Conservation (phyloP, 2,797 vertebrate species). For the Buphagus erythrorhynchus region DNA sequence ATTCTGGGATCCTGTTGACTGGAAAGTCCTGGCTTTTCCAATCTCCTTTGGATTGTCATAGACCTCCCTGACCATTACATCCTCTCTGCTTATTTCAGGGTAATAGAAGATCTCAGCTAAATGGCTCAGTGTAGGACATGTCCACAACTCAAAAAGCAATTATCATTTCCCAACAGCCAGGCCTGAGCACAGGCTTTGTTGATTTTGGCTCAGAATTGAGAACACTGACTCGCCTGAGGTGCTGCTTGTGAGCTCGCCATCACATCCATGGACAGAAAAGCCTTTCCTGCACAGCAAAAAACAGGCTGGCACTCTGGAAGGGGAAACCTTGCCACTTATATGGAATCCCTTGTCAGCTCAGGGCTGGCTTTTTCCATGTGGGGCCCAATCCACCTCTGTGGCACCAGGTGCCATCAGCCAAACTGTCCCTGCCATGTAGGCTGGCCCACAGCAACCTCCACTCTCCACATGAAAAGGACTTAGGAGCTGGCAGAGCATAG, state of each 20-base stretch:
- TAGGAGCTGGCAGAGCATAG: neutral
- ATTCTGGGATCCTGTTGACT: neutral
- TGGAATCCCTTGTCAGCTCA: neutral
- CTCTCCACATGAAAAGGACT: neutral
- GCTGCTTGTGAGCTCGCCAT: neutral
- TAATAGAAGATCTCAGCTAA: neutral
- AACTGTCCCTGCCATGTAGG: neutral
- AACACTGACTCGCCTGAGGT: neutral
- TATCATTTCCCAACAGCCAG: neutral
- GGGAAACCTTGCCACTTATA: neutral
- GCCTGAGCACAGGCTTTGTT: neutral
- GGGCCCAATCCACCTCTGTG: neutral
- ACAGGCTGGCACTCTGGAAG: neutral
- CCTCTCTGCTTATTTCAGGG: neutral
- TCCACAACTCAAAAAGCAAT: neutral
- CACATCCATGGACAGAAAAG: neutral
- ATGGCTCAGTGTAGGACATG: neutral
- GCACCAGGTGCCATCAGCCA: neutral
- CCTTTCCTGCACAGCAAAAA: neutral
- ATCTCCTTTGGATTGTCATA: neutral
- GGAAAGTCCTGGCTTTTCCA: neutral
- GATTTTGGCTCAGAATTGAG: neutral
- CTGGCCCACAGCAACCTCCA: neutral
- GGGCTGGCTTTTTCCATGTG: neutral
- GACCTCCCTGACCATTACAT: neutral